Percentiles rank a stretch among this genome's conserved stretches.
Conservation (phyloP, 1,140 invertebrate species). For the Pomacea maculata region DNA sequence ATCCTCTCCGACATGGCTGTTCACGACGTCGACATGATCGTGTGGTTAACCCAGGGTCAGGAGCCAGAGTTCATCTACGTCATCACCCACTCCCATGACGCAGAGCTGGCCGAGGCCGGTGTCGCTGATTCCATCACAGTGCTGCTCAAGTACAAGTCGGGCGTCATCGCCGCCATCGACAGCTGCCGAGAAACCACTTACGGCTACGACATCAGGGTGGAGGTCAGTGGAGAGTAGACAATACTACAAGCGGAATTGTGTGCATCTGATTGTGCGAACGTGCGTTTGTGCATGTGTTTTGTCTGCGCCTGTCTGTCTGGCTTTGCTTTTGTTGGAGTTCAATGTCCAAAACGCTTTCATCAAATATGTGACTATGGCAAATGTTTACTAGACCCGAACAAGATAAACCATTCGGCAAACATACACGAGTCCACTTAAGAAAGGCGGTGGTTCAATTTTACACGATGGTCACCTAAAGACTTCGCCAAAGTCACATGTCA, state of each 20-base stretch:
- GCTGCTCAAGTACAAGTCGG: slow-evolving; percentile 43
- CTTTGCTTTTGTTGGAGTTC: background rate
- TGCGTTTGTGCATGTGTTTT: background rate
- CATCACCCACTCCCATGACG: slow-evolving; percentile 41
- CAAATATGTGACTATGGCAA: no score
- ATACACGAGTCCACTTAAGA: no score
- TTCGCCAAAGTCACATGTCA: background rate
- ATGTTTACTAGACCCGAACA: no score
- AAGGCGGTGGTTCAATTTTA: no score
- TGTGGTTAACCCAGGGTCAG: slow-evolving; percentile 40
- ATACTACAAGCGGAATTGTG: background rate
- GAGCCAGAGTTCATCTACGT: slow-evolving; percentile 44
- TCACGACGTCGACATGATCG: slow-evolving; percentile 46
- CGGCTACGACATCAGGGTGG: slow-evolving; percentile 50
- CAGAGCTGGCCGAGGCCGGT: slow-evolving; percentile 29
- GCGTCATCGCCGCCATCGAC: slow-evolving; percentile 39
- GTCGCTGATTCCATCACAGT: slow-evolving; percentile 37
- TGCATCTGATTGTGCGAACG: background rate
- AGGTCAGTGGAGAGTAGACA: slow-evolving; percentile 15
- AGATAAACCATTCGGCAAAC: no score
- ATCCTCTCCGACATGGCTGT: slow-evolving; percentile 41
- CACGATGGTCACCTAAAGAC: no score
- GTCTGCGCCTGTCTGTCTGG: background rate
- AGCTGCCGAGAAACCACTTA: slow-evolving; percentile 38
- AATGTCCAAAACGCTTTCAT: background rate